Evolutionary conservation across 1,140 invertebrate species (phyloP), one percentile per base, ranked within the genome.

Genomic region (Pseudomyrmex gracilis): DNA sequence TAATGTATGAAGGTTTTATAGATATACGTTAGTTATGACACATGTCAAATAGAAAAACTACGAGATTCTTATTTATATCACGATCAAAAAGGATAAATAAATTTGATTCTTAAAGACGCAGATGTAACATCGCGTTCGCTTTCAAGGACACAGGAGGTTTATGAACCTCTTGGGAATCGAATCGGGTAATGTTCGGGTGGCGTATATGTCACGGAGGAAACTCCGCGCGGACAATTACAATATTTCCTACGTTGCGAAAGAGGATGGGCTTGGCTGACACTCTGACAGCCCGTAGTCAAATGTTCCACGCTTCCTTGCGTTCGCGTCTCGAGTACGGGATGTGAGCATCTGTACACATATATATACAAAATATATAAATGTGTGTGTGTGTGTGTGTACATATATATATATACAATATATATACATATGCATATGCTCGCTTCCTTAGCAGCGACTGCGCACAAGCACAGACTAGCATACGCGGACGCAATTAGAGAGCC

Each of bases 261-360:
- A 93, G 91, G 92, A 93, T 93, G 92, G 92, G 92, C 92, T 93
- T 93, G 92, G 92, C 92, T 90, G 92, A 92, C 90, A 92, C 92
- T 90, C 89, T 90, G 91, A 93, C 90, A 92, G 90, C 76, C 89
- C 90, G 88, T 86, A 91, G 91, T 92, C 90, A 92, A 92, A 92
- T 92, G 90, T 92, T 93, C 92, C 92, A 93, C 92, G 92, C 88
- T 92, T 90, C 85, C 90, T 76, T 92, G 91, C 90, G 85, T 87
- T 73, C 77, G 70, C 82, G 63, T 80, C 87, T 64, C 57, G 70
- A 61, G 71, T 71, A 80, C 53, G 70, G 45, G 68, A 82, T 63
- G 60, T 68, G 55, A 87, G 86, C 85, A 73, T 85, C 61, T 63
- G 34, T 66, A 12, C 78, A 34, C 7, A 34, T 5, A 34, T 34